Evolutionary conservation across 2,797 vertebrate species (phyloP).

Genomic region (Arrhamphus sclerolepis): DNA sequence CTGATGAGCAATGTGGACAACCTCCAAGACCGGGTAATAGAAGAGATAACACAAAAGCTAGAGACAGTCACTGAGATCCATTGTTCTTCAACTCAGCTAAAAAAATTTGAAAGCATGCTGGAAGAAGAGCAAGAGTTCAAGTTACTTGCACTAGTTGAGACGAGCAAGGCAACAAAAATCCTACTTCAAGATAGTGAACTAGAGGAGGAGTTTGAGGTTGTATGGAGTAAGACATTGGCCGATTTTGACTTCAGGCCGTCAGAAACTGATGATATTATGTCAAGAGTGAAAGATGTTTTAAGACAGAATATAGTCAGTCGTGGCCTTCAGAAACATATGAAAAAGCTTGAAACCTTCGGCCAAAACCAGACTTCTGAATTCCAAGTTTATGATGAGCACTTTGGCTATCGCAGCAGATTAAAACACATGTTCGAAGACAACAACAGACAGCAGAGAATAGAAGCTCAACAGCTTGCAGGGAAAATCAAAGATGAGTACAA

Average conservation of each 20-base stretch:
- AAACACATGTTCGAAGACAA: conserved; percentile 77
- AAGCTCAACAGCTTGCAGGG: conserved; percentile 63
- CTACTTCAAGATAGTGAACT: conserved; percentile 63
- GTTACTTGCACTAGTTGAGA: conserved; percentile 59
- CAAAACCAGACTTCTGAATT: conserved; percentile 50
- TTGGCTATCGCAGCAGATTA: conserved; percentile 74
- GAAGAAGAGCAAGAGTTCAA: conserved; percentile 65
- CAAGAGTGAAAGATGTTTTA: conserved; percentile 63
- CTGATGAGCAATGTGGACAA: conserved; percentile 58
- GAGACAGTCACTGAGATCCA: conserved; percentile 58
- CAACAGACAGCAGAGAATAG: conserved; percentile 56
- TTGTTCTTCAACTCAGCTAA: conserved; percentile 63
- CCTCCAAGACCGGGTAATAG: conserved; percentile 57
- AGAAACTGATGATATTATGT: conserved; percentile 65
- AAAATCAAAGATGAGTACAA: conserved; percentile 67
- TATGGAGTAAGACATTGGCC: conserved; percentile 72
- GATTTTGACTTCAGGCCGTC: conserved; percentile 68
- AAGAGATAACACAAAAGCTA: conserved; percentile 54
- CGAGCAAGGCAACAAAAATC: conserved; percentile 53
- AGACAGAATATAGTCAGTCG: conserved; percentile 68
- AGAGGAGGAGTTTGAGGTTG: conserved; percentile 72
- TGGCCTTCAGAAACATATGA: conserved; percentile 68
- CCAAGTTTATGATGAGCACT: conserved; percentile 68
- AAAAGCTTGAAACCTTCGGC: conserved; percentile 46
- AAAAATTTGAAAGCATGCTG: conserved; percentile 63